Percentiles rank a stretch among this genome's conserved stretches.
phyloP scores from a whole-genome alignment of 2,888 invertebrate species.

The Parnassius apollo region DNA sequence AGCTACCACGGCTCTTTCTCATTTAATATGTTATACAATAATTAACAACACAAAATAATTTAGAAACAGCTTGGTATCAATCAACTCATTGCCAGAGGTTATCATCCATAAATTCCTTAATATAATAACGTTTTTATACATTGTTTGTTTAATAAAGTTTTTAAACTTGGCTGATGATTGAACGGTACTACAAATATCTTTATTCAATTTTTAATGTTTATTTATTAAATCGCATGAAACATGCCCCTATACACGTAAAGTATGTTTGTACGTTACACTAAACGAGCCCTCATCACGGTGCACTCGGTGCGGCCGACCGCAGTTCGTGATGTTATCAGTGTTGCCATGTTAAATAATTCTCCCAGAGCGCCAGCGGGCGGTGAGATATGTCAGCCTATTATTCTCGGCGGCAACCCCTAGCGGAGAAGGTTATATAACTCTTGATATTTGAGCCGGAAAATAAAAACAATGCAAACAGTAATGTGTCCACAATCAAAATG shows the following conservation, averaged over 20 bases:
- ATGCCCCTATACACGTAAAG: conserved; percentile 2
- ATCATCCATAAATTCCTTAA: too few species aligned
- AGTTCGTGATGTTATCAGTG: conserved; percentile 25
- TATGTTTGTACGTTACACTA: conserved; percentile 6
- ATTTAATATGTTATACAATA: too few species aligned
- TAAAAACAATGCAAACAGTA: too few species aligned
- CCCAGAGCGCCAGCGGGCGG: conserved; percentile 11
- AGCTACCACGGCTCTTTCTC: too few species aligned
- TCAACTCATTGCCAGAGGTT: too few species aligned
- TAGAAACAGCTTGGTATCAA: too few species aligned
- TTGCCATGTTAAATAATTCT: conserved; percentile 28
- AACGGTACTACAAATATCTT: too few species aligned
- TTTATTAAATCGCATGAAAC: conserved; percentile 10
- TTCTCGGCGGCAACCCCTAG: conserved; percentile 7
- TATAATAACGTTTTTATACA: too few species aligned
- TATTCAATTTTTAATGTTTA: background rate
- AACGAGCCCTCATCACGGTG: conserved; percentile 8
- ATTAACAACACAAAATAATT: too few species aligned
- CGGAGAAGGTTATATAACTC: background rate
- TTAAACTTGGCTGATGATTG: too few species aligned
- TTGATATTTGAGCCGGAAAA: background rate
- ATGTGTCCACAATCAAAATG: too few species aligned
- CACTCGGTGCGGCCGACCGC: conserved; percentile 17
- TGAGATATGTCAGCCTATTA: conserved; percentile 24
- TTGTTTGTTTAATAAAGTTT: too few species aligned